Evolutionary conservation across 64 coral and sea anemone genomes (phyloP), one percentile per base, ranked within the genome.

Genomic region (Montipora foliosa): DNA sequence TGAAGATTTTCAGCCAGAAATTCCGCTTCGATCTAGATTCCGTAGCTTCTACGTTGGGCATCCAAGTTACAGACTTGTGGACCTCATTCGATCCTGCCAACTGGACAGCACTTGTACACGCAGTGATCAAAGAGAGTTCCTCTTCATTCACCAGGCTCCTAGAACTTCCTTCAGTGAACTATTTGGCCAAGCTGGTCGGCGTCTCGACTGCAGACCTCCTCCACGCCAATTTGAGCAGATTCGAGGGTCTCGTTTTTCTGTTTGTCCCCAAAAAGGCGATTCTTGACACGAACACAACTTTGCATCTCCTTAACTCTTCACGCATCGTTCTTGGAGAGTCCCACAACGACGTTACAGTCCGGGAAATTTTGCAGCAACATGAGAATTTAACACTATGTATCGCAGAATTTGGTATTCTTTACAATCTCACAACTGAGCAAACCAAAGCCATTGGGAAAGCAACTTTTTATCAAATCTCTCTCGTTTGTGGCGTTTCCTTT

Each of bases 401-500:
- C 12, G 44, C 53, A 57, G 70, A 97, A 51, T 67, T 97, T 25
- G 89, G 92, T 1, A 88, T 97, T 71, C 61, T 97, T 13, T 97
- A 91, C 77, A 93, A 97, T 14, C 48, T 91, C 16, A 89, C 81
- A 8, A 52, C 2, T 16, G 92, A 94, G 44, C 95, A 97, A 79
- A 45, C 67, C 37, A 84, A 84, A 20, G 75, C 89, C 57, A 74
- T 93, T 12, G 89, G 87, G 3, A 71, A 78, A 44, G 61, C 88
- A 49, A 94, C 92, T 5, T 79, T 97, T 4, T 12, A 44, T 22
- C 92, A 97, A 77, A 78, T 97, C 47, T 73, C 72, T 59, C 25
- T 66, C 17, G 71, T 85, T 53, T 97, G 95, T 82, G 77, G 21
- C 1, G 82, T 94, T 49, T 74, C 82, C 5, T 51, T 84, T 17